These are phyloP conservation scores for Omphaloscelis lunosa DNA, from an alignment of 2,888 invertebrate genomes.

Conservation along the genomic window DNA sequence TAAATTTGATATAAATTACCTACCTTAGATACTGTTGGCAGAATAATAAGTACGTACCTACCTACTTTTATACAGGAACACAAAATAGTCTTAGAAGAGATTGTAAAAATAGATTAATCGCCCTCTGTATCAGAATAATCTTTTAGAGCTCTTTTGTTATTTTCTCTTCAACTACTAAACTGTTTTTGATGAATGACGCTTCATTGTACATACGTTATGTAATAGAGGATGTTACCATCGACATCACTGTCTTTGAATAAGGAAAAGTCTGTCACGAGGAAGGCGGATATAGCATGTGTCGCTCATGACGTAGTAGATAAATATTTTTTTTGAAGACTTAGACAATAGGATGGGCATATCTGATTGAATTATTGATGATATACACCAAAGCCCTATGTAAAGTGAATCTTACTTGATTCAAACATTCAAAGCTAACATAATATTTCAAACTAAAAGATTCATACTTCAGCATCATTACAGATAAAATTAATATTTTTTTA, in stretches of 20 bases:
- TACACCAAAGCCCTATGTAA: neutral
- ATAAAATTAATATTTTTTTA: too few relatives aligned
- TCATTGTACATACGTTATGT: conserved; percentile 21
- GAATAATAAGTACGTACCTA: too few relatives aligned
- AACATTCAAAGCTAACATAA: too few relatives aligned
- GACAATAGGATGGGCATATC: neutral
- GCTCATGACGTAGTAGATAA: neutral
- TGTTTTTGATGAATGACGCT: conserved; percentile 31
- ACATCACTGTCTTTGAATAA: neutral
- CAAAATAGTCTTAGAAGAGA: too few relatives aligned
- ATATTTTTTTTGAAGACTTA: neutral
- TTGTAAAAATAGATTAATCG: conserved; percentile 23
- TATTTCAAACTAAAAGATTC: neutral
- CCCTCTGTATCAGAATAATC: conserved; percentile 1
- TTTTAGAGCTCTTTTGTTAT: conserved; percentile 17
- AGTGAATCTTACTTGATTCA: neutral
- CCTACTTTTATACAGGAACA: too few relatives aligned
- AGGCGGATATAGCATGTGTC: neutral
- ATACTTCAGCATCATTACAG: neutral
- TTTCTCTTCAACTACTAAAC: conserved; percentile 17
- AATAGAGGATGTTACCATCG: conserved; percentile 13
- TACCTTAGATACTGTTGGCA: too few relatives aligned
- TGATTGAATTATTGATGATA: neutral
- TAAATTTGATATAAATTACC: too few relatives aligned
- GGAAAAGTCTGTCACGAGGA: neutral